Evolutionary conservation across 2,888 invertebrate genomes (phyloP), one percentile per base, ranked within the genome.

Genomic region (Ethmia dodecea): DNA sequence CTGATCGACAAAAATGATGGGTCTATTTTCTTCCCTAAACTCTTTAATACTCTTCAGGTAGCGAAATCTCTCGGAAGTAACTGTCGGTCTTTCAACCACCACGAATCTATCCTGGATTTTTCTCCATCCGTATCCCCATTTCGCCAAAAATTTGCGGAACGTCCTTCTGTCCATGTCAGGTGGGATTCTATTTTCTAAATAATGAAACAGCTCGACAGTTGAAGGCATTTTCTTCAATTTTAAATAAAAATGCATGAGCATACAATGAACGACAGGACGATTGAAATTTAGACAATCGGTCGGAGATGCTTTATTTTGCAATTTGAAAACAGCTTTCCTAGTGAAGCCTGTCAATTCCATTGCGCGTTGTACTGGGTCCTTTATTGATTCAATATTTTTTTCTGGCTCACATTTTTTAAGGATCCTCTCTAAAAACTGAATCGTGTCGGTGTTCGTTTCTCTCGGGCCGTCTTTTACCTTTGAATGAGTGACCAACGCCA

Each of bases 71-170:
- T 71, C 67, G 1, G 56, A 63, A 1, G 45, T 47, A 2, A 66
- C 42, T 3, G 30, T 10, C 0, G 71, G 71, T 6, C 52, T 56
- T 35, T 75, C 74, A 1, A 64, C 45, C 2, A 73, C 45, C 0
- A 59, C 56, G n/a, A 45, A 45, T 2, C 10, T 5, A 5, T 14
- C 27, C 2, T 11, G 5, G 3, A 56, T 22, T 6, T 44, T 47
- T 28, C 56, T 49, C 68, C 65, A 69, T 6, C 60, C 41, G 31
- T 62, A 73, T 1, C 52, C 65, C 40, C 60, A 47, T 38, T 58
- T 58, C 0, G 47, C 26, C 0, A 72, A 49, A 3, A 52, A 34
- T 37, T 53, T 64, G 22, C 61, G 48, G 11, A 72, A 69, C 0
- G 15, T 35, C 1, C 37, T 41, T 5, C 67, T 58, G 12, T 67